Percentiles rank a stretch among this genome's conserved stretches.
Evolutionary conservation across 1,140 invertebrate species (phyloP).

Genomic region (Bombyx mori): ASM3026992v2 NC_085107.1:9889001-9889500

Average conservation of each 20-base stretch:
- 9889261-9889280: not conserved
- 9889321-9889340: too few relatives aligned
- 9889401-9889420: constrained; percentile 22
- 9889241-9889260: not conserved
- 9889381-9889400: too few relatives aligned
- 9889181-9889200: not conserved
- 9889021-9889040: constrained; percentile 92
- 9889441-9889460: constrained; percentile 90
- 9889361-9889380: too few relatives aligned
- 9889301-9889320: too few relatives aligned
- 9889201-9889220: too few relatives aligned
- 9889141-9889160: too few relatives aligned
- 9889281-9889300: too few relatives aligned
- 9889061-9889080: constrained; percentile 90
- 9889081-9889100: constrained; percentile 37
- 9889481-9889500: constrained; percentile 84
- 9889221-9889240: not conserved
- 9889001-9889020: constrained; percentile 91
- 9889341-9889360: too few relatives aligned
- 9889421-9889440: constrained; percentile 86
- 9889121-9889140: too few relatives aligned
- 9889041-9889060: constrained; percentile 89
- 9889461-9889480: constrained; percentile 88
- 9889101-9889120: too few relatives aligned
- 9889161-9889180: not conserved